These are phyloP conservation scores for Labrus mixtus DNA, from an alignment of 2,113 vertebrate species.

Conservation along the genomic window DNA sequence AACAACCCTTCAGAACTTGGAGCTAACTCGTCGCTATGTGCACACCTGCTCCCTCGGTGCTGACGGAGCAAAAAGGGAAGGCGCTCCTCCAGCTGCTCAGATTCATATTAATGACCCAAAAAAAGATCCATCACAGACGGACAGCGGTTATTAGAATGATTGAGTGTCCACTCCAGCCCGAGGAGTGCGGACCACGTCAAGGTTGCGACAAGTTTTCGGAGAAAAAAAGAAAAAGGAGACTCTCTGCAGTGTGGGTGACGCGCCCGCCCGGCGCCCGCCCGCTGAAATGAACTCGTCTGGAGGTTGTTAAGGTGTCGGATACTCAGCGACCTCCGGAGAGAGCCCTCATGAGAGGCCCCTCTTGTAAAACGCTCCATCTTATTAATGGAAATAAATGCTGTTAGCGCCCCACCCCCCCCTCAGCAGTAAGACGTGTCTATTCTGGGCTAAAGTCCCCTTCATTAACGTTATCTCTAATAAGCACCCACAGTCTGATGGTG, in stretches of 20 bases:
- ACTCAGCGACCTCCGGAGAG: conserved; percentile 57
- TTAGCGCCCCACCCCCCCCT: conserved; percentile 18
- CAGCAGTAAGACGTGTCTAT: conserved; percentile 74
- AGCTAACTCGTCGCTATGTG: too few relatives aligned
- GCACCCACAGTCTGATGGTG: conserved; percentile 72
- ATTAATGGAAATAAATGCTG: conserved; percentile 80
- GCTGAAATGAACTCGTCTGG: conserved; percentile 31
- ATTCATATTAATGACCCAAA: conserved; percentile 60
- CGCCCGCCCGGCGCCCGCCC: background rate
- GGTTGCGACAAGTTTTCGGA: conserved; percentile 52
- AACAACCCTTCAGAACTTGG: background rate
- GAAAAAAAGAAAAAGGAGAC: background rate
- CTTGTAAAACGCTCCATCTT: conserved; percentile 64
- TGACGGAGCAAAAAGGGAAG: conserved; percentile 16
- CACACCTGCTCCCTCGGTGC: background rate
- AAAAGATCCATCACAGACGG: conserved; percentile 36
- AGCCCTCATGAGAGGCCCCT: conserved; percentile 61
- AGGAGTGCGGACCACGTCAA: conserved; percentile 41
- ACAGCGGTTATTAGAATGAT: conserved; percentile 67
- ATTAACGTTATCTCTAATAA: conserved; percentile 85
- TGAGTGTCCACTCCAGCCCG: conserved; percentile 40
- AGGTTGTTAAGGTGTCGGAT: conserved; percentile 60
- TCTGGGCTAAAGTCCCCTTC: conserved; percentile 79
- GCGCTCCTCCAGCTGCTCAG: conserved; percentile 28
- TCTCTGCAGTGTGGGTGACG: background rate